Conservation (phyloP, 2,113 vertebrate genomes). For the Lycocorax pyrrhopterus region DNA sequence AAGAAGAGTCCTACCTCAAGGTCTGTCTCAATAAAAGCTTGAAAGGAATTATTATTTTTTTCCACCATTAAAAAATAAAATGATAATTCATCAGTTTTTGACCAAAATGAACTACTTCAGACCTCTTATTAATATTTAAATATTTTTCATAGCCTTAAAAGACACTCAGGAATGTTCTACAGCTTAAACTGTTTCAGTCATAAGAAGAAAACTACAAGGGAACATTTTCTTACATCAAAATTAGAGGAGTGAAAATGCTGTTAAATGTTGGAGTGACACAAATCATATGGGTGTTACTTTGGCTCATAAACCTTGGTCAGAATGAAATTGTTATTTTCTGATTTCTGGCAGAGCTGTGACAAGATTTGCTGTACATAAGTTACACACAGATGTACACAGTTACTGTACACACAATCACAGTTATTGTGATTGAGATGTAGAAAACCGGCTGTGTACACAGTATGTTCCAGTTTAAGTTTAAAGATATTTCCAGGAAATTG, state of each 20-base stretch:
- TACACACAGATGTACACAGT: neutral
- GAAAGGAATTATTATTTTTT: neutral
- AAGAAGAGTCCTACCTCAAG: neutral
- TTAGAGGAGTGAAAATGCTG: neutral
- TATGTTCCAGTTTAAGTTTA: neutral
- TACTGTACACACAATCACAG: neutral
- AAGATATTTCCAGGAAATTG: neutral
- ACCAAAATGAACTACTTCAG: neutral
- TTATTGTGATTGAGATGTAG: neutral
- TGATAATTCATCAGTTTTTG: accelerated
- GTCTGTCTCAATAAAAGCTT: neutral
- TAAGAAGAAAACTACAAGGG: neutral
- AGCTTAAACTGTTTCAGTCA: neutral
- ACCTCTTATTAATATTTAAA: neutral
- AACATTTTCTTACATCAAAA: neutral
- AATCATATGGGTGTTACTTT: neutral
- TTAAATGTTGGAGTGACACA: neutral
- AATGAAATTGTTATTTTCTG: neutral
- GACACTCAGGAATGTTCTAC: neutral
- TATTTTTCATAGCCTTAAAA: neutral
- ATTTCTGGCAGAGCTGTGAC: neutral
- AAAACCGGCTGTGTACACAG: neutral
- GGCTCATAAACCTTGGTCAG: neutral
- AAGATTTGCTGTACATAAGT: neutral
- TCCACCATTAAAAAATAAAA: neutral